phyloP scores from a whole-genome alignment of 2,888 invertebrate genomes.

The Apamea crenata region DNA sequence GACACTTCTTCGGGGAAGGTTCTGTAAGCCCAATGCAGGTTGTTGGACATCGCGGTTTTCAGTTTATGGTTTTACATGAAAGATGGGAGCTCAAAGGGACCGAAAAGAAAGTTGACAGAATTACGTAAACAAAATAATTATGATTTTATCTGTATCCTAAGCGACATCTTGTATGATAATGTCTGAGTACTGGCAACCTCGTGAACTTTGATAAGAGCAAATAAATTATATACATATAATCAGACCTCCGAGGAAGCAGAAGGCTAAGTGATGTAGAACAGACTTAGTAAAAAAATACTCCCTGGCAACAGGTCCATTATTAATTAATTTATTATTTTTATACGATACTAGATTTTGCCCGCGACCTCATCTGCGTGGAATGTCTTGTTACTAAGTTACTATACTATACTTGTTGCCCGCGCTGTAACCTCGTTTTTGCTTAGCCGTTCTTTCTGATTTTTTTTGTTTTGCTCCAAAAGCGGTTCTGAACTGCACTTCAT shows the following conservation, averaged over 20 bases:
- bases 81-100: background rate
- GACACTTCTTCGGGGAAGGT: no score
- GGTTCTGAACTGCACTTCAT: no score
- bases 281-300: background rate
- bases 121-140: background rate
- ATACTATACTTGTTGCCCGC: no score
- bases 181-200: slow-evolving; percentile 26
- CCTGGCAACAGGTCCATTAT: background rate
- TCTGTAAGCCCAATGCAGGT: accelerated
- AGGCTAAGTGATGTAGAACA: background rate
- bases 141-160: background rate
- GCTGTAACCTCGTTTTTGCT: no score
- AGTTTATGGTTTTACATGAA: background rate
- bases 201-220: slow-evolving; percentile 49
- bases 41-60: background rate
- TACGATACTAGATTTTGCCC: background rate
- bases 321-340: no score
- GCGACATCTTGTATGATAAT: background rate
- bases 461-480: no score
- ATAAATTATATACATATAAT: slow-evolving; percentile 27
- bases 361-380: no score
- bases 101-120: background rate
- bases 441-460: no score
- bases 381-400: no score
- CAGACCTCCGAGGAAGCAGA: slow-evolving; percentile 32